These are phyloP conservation scores for Bathybates hornii DNA, from an alignment of 2,113 vertebrate species.

Conservation along the genomic window DNA sequence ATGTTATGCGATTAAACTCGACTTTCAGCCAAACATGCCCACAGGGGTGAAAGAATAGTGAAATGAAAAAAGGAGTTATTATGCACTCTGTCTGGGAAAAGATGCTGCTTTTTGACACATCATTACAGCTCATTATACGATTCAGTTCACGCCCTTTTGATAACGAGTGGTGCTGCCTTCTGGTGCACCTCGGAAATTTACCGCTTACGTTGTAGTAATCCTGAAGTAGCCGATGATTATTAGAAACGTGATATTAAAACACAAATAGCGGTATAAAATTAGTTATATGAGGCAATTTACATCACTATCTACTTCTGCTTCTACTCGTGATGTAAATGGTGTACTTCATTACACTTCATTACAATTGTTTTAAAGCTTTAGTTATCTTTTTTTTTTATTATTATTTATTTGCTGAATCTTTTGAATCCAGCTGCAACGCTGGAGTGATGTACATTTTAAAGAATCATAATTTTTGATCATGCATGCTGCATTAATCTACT, in stretches of 20 bases:
- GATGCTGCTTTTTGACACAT: slow-evolving; percentile 19
- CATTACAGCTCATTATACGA: slow-evolving; percentile 2
- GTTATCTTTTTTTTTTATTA: accelerated
- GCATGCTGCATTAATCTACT: neutral
- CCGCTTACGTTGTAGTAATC: accelerated
- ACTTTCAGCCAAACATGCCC: neutral
- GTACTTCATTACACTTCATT: neutral
- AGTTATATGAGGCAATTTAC: neutral
- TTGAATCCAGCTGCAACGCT: neutral
- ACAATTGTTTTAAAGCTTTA: neutral
- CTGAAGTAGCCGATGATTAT: neutral
- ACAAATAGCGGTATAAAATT: neutral
- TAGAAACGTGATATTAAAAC: neutral
- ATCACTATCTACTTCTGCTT: neutral
- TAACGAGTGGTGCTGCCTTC: slow-evolving; percentile 11
- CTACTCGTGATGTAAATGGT: neutral
- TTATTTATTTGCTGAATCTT: neutral
- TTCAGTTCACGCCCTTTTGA: slow-evolving; percentile 48
- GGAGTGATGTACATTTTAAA: neutral
- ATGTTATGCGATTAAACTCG: neutral
- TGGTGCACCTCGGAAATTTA: neutral
- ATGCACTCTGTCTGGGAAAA: neutral
- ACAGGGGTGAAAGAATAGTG: neutral
- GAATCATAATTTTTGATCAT: neutral
- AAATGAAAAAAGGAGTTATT: neutral